A percentile compares a stretch with the other conserved stretches of the same genome.
These are phyloP conservation scores for Epinephelus malabaricus DNA, from an alignment of 2,797 vertebrate genomes.

Conservation along the genomic window DNA sequence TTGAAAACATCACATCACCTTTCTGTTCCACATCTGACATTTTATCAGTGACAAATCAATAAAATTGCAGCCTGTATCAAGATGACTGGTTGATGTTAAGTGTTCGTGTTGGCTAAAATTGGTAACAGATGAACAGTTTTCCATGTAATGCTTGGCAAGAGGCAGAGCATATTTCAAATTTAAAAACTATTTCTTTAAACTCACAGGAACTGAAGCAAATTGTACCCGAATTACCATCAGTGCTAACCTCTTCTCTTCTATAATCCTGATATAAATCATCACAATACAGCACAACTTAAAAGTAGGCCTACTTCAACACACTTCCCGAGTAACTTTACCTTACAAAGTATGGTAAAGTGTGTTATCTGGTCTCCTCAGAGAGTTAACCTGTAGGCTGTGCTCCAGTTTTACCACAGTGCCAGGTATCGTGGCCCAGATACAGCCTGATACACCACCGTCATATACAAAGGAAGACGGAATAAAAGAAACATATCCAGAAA, in stretches of 20 bases:
- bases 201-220: background rate
- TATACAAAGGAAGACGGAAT: constrained; percentile 27
- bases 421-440: constrained; percentile 86
- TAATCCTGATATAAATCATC: background rate
- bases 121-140: too few species aligned
- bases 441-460: constrained; percentile 28
- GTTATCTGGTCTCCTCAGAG: constrained; percentile 75
- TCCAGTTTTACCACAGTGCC: constrained; percentile 78
- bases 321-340: constrained; percentile 70
- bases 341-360: constrained; percentile 71
- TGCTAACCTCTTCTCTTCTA: background rate
- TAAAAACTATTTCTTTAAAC: background rate
- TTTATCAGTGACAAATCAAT: background rate
- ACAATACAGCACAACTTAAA: constrained; percentile 33
- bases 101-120: too few species aligned
- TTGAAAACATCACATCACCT: background rate
- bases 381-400: constrained; percentile 78
- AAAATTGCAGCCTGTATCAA: background rate
- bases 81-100: background rate
- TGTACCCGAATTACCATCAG: background rate
- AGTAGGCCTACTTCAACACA: constrained; percentile 64
- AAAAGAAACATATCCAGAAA: constrained; percentile 26
- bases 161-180: too few species aligned
- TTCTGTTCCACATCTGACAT: background rate
- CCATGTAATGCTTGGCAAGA: too few species aligned